Conservation (phyloP, 2,797 vertebrate genomes). For the Parotocinclus haroldoi region DNA sequence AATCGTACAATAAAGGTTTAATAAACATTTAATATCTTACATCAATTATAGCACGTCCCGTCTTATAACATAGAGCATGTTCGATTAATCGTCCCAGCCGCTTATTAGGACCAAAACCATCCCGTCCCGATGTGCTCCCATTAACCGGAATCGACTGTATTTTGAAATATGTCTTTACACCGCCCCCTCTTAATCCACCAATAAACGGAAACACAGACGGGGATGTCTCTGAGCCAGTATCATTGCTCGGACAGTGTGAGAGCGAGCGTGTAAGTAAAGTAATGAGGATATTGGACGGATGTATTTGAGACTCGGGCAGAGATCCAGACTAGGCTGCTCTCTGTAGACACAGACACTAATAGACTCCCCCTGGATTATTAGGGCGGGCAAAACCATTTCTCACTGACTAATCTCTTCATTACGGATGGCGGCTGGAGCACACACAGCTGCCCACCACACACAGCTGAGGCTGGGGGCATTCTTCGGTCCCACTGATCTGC, state of each 20-base stretch:
- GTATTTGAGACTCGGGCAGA: slow-evolving; percentile 16
- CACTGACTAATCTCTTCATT: slow-evolving; percentile 45
- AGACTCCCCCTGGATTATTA: slow-evolving; percentile 36
- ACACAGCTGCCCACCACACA: slow-evolving; percentile 12
- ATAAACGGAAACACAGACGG: too few relatives aligned
- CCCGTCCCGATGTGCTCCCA: too few relatives aligned
- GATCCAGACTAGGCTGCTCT: slow-evolving; percentile 26
- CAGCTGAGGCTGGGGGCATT: neutral
- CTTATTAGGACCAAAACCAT: too few relatives aligned
- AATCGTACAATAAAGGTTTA: too few relatives aligned
- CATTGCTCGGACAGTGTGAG: neutral
- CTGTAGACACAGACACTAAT: slow-evolving; percentile 36
- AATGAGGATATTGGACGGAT: slow-evolving; percentile 18
- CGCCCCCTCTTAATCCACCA: too few relatives aligned
- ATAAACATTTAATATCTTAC: too few relatives aligned
- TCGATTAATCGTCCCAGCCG: too few relatives aligned
- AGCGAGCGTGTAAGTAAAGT: neutral
- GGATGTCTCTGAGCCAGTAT: too few relatives aligned
- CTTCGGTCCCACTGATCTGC: neutral
- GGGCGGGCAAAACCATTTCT: slow-evolving; percentile 34
- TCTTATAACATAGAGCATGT: too few relatives aligned
- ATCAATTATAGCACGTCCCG: too few relatives aligned
- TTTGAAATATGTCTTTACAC: too few relatives aligned
- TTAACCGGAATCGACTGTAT: too few relatives aligned
- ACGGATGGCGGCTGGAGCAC: slow-evolving; percentile 24